Evolutionary conservation across 2,888 invertebrate genomes (phyloP).

Genomic region (Orchesellides sinensis): DNA sequence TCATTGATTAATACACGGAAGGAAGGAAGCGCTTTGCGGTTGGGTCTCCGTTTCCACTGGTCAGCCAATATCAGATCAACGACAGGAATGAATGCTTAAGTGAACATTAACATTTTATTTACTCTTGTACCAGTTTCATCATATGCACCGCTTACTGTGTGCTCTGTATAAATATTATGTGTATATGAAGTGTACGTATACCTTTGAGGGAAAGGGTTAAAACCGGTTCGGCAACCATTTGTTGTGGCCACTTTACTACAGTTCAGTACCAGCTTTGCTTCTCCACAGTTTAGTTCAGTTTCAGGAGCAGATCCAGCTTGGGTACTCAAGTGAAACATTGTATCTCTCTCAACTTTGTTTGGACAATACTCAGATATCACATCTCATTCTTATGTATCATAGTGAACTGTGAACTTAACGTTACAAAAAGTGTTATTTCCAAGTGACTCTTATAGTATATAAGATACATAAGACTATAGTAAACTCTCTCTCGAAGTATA

Average conservation of each 20-base stretch:
- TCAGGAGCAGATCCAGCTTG: background rate
- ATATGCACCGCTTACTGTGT: no score
- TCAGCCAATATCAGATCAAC: slow-evolving; percentile 52
- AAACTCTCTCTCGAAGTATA: no score
- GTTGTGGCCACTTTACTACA: slow-evolving; percentile 61
- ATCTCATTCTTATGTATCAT: no score
- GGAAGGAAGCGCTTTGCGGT: slow-evolving; percentile 64
- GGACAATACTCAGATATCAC: no score
- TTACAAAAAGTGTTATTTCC: no score
- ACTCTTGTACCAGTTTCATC: background rate
- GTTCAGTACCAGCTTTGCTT: slow-evolving; percentile 13
- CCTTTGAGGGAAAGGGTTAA: slow-evolving; percentile 48
- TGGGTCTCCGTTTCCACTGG: slow-evolving; percentile 58
- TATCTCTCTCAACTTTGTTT: no score
- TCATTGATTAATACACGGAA: slow-evolving; percentile 54
- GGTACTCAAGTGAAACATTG: background rate
- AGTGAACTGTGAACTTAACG: no score
- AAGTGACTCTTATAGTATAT: no score
- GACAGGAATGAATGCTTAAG: background rate
- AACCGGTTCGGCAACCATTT: slow-evolving; percentile 64
- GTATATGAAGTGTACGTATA: no score
- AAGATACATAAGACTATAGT: no score
- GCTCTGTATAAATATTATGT: no score
- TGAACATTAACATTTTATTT: background rate
- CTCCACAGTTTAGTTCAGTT: background rate